Conservation (phyloP, 2,888 invertebrate genomes). For the Alcis repandata region DNA sequence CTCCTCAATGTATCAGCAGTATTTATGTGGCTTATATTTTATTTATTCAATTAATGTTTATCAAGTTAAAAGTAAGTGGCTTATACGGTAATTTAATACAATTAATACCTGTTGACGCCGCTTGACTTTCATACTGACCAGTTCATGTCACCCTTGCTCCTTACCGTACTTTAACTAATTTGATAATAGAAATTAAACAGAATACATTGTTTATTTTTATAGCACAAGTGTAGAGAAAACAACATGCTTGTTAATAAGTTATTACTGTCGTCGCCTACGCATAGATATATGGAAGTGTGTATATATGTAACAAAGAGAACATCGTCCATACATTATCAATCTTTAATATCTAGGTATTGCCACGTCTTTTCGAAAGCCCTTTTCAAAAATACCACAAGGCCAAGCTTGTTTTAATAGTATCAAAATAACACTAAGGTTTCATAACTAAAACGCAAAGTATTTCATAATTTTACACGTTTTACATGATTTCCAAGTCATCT, state of each 20-base stretch:
- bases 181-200: background rate
- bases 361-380: too few relatives aligned
- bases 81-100: background rate
- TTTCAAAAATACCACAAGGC: too few relatives aligned
- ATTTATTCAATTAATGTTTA: slow-evolving; percentile 3
- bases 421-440: background rate
- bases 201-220: too few relatives aligned
- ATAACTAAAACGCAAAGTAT: background rate
- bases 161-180: background rate
- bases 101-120: background rate
- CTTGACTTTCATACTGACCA: background rate
- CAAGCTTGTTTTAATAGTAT: background rate
- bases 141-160: background rate
- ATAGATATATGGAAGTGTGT: too few relatives aligned
- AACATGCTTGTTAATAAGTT: too few relatives aligned
- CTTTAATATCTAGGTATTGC: too few relatives aligned
- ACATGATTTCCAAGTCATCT: slow-evolving; percentile 42
- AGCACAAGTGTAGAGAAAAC: too few relatives aligned
- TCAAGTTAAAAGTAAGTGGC: background rate
- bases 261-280: too few relatives aligned
- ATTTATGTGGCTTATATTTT: background rate
- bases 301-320: too few relatives aligned
- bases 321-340: too few relatives aligned
- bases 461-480: slow-evolving; percentile 43
- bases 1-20: background rate